Evolutionary conservation across 2,888 invertebrate species (phyloP), one percentile per base, ranked within the genome.

Genomic region (Harpalus rubripes): DNA sequence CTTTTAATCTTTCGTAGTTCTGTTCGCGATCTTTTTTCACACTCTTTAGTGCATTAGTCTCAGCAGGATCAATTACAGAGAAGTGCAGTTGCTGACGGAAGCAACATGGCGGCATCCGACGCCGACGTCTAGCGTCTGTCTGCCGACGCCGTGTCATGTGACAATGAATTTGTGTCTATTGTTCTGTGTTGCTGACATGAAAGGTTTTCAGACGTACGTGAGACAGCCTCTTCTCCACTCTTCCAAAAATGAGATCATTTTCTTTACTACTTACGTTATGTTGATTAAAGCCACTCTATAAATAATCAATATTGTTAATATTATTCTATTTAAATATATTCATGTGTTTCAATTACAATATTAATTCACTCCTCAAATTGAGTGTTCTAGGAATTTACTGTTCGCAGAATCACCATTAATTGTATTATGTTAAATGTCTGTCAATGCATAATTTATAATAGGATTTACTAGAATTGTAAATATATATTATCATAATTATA

Each of bases 11-110:
- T 84, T 76, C 16, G 83, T 61, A 84, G 74, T 84, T 63, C 22
- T 59, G 44, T 39, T 61, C 72, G 32, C 32, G 76, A 76, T 52
- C 63, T 65, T 74, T 84, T 84, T 84, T 84, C 84, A 61, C 83
- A 83, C 76, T 83, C 76, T 83, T 83, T 83, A 76, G 87, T 87
- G 87, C 87, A 87, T 88, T 87, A 88, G 88, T 88, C 88, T 88
- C 86, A 86, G 76, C 56, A 22, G 78, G 84, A 88, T 89, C 89
- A 89, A 89, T 89, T 89, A 89, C 87, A 86, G 87, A 87, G 87
- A 87, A 87, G 88, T 87, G 87, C 83, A 83, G 39, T 16, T 59
- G 58, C 83, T 83, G 83, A 22, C 83, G 83, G 44, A 52, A 52
- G 44, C 44, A 52, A 52, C 10, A 52, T 61, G 76, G 83, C 83